Evolutionary conservation across 2,113 vertebrate species (phyloP).

Genomic region (Leucopternis melanops): DNA sequence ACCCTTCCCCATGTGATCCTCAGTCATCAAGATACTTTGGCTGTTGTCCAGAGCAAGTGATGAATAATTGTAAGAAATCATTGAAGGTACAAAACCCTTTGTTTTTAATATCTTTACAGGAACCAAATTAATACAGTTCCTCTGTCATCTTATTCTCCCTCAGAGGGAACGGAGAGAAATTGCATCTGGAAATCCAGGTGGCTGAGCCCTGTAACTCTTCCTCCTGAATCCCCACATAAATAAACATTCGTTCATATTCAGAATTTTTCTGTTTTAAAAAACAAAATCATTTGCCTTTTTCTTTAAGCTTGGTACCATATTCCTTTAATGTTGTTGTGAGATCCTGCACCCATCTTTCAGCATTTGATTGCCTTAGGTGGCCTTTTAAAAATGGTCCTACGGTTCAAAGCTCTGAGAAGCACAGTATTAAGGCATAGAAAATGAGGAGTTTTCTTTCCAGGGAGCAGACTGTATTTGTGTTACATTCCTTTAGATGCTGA

Average conservation of each 20-base stretch:
- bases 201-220: background rate
- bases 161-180: conserved; percentile 13
- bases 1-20: background rate
- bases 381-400: background rate
- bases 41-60: conserved; percentile 22
- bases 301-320: conserved; percentile 3
- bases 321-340: conserved; percentile 20
- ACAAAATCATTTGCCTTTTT: background rate
- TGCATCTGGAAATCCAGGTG: conserved; percentile 10
- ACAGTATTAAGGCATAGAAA: conserved; percentile 45
- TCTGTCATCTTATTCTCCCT: conserved; percentile 8
- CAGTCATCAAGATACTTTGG: background rate
- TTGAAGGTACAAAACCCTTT: background rate
- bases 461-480: conserved; percentile 11
- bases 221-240: background rate
- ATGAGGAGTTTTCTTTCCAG: conserved; percentile 35
- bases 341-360: conserved; percentile 30
- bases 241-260: background rate
- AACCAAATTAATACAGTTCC: conserved; percentile 28
- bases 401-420: conserved; percentile 18
- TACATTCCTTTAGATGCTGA: conserved; percentile 47
- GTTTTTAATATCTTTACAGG: conserved; percentile 47
- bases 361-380: conserved; percentile 13
- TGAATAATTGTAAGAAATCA: background rate
- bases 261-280: background rate